Conservation (phyloP, 2,113 vertebrate species). For the Mormoops blainvillei region DNA sequence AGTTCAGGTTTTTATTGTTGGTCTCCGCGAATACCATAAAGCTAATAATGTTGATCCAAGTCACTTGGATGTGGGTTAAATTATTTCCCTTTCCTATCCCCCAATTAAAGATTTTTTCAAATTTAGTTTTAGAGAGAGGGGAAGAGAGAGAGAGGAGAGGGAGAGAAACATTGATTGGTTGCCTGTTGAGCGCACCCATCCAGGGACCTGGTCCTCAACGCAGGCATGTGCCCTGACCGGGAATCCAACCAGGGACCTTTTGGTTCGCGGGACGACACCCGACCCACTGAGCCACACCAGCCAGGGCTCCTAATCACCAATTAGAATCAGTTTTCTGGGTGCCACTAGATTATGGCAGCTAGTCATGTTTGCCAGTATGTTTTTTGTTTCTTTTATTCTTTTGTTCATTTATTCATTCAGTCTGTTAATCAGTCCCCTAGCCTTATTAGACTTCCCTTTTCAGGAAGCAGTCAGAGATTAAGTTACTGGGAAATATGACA, state of each 20-base stretch:
- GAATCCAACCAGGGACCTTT: too few relatives aligned
- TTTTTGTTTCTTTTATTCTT: not conserved
- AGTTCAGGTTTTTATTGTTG: not conserved
- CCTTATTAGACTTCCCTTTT: not conserved
- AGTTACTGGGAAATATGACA: not conserved
- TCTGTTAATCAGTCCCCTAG: not conserved
- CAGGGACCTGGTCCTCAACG: too few relatives aligned
- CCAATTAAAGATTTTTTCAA: too few relatives aligned
- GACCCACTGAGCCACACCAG: too few relatives aligned
- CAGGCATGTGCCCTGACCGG: too few relatives aligned
- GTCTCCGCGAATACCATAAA: not conserved
- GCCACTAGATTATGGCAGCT: not conserved
- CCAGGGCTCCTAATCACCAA: not conserved
- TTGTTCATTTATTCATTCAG: not conserved
- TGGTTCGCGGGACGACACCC: too few relatives aligned
- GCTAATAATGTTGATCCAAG: not conserved
- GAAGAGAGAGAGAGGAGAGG: too few relatives aligned
- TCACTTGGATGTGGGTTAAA: not conserved
- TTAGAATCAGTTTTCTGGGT: conserved; percentile 9
- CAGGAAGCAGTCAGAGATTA: not conserved
- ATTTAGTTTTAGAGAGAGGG: too few relatives aligned
- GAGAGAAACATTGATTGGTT: too few relatives aligned
- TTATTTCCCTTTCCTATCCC: not conserved
- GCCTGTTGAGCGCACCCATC: too few relatives aligned
- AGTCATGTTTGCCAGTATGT: not conserved